These are phyloP conservation scores for Charadrius vociferus DNA, from an alignment of 2,113 vertebrate genomes.

Conservation along the genomic window DNA sequence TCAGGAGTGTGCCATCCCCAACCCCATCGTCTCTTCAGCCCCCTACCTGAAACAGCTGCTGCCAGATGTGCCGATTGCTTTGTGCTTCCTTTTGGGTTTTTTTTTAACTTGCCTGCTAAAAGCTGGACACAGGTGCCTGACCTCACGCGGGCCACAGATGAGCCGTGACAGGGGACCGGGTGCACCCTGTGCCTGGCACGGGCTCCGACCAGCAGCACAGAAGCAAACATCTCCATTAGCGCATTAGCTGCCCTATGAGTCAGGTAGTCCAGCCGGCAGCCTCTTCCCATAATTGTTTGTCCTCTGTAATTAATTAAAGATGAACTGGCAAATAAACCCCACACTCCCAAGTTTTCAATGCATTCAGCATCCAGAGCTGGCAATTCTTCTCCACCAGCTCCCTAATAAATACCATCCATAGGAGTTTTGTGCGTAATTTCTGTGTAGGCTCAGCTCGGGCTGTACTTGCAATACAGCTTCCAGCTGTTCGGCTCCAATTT, in stretches of 20 bases:
- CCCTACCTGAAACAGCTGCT: background rate
- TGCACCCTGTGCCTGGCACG: background rate
- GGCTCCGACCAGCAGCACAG: background rate
- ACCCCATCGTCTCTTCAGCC: background rate
- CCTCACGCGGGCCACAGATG: accelerated
- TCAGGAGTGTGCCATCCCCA: background rate
- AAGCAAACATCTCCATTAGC: background rate
- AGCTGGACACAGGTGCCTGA: background rate
- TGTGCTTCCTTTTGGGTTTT: background rate
- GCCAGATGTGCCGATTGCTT: background rate
- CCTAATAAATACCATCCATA: conserved; percentile 61
- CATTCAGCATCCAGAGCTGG: background rate
- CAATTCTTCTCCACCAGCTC: background rate
- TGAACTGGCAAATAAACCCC: background rate
- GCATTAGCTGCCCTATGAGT: background rate
- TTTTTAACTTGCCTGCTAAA: background rate
- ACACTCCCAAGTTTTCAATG: background rate
- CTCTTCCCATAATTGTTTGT: background rate
- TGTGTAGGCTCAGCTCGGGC: conserved; percentile 52
- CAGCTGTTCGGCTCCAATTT: conserved; percentile 72
- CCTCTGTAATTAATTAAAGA: conserved; percentile 19
- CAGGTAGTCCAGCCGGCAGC: background rate
- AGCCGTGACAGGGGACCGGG: background rate
- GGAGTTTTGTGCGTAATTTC: conserved; percentile 60
- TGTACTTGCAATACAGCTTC: conserved; percentile 52